Conservation (phyloP, 2,797 vertebrate genomes). For the Scolopax bukidnonensis region DNA sequence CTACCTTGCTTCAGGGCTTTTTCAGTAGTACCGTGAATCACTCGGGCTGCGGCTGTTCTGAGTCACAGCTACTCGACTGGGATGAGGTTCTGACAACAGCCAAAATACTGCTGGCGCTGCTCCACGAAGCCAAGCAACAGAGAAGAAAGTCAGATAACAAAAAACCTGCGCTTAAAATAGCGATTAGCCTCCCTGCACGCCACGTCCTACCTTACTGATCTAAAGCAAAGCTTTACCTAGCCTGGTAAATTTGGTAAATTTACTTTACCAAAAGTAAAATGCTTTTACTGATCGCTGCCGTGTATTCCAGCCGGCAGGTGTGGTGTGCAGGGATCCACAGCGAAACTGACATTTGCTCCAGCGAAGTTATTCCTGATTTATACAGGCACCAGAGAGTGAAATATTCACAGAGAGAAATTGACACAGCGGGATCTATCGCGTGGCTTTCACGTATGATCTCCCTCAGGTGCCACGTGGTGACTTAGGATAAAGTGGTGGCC, state of each 20-base stretch:
- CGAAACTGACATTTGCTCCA: not conserved
- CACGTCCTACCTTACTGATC: not conserved
- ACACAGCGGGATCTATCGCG: not conserved
- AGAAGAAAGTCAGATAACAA: not conserved
- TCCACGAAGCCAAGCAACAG: not conserved
- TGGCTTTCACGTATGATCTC: not conserved
- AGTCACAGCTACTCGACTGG: constrained; percentile 38
- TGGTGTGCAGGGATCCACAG: not conserved
- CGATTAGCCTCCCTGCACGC: not conserved
- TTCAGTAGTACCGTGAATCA: not conserved
- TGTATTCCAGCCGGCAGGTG: not conserved
- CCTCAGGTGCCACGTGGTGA: not conserved
- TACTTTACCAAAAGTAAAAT: not conserved
- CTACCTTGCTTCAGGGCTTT: not conserved
- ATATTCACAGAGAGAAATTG: not conserved
- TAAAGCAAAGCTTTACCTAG: not conserved
- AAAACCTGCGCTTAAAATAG: not conserved
- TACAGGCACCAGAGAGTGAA: not conserved
- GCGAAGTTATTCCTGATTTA: not conserved
- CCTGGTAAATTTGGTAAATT: not conserved
- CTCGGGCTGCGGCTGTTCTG: not conserved
- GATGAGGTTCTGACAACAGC: constrained; percentile 7
- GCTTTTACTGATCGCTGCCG: not conserved
- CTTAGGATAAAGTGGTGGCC: not conserved
- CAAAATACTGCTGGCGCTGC: not conserved